phyloP scores from a whole-genome alignment of 1,140 invertebrate species.

The Caenorhabditis latens region DNA sequence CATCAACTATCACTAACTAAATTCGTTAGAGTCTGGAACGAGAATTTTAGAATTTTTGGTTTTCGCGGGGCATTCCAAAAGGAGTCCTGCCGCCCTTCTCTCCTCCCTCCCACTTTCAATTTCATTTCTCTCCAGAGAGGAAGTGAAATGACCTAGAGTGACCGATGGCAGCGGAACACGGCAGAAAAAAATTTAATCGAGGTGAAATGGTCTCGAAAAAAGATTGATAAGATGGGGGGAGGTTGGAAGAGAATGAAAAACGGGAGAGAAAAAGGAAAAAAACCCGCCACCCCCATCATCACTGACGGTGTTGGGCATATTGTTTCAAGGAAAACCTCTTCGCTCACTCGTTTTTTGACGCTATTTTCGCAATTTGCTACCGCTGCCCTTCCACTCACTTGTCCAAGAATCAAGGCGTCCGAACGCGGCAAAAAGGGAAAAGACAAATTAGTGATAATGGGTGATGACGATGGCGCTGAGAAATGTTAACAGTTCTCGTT shows the following conservation, averaged over 20 bases:
- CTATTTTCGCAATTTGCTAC: conserved; percentile 9
- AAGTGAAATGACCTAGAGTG: conserved; percentile 38
- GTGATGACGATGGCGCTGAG: conserved; percentile 41
- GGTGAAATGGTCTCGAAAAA: neutral
- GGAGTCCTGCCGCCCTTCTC: neutral
- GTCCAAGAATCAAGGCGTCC: conserved; percentile 46
- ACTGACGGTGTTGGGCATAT: conserved; percentile 33
- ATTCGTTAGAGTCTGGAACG: conserved; percentile 10
- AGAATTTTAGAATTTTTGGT: neutral
- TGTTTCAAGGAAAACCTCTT: conserved; percentile 52
- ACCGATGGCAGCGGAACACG: neutral
- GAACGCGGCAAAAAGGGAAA: conserved; percentile 9
- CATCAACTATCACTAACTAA: conserved; percentile 38
- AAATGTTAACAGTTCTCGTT: conserved; percentile 47
- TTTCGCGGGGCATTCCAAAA: too few relatives aligned
- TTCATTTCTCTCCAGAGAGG: neutral
- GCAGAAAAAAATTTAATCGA: neutral
- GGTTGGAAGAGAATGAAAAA: neutral
- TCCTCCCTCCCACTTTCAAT: neutral
- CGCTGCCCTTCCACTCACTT: conserved; percentile 18
- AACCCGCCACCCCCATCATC: conserved; percentile 23
- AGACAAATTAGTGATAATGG: conserved; percentile 54
- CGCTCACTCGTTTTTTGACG: conserved; percentile 46
- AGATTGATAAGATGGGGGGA: neutral
- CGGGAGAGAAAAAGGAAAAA: conserved; percentile 2